Evolutionary conservation across 2,797 vertebrate species (phyloP), one percentile per base, ranked within the genome.

Genomic region (Schizopygopsis malacanthus): DNA sequence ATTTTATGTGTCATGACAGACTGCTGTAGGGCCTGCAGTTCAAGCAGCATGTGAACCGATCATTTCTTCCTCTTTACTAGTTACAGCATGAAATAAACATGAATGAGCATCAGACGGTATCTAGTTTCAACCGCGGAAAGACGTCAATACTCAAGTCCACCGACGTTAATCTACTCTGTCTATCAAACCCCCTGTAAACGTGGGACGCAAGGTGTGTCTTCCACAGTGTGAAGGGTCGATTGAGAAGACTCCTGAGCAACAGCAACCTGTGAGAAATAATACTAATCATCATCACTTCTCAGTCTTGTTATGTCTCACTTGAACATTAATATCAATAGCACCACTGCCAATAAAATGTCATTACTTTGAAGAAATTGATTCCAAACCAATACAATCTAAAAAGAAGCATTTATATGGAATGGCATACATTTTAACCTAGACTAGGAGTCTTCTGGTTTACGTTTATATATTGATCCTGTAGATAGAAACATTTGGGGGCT

Each of bases 401-500:
- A 47, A 54, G 9, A 13, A 20, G 25, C 47, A 75, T 75, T 9
- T 15, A 3, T 76, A 76, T 43, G 63, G 16, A 82, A 43, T 59
- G 37, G 16, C 61, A 11, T 28, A 47, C 9, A 28, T 78, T 78
- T 79, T 45, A 20, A 20, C 33, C 33, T 28, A 43, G 63, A 85
- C 83, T 80, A 63, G 71, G 45, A 80, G 63, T 77, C 65, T 78
- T 86, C 56, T 25, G 13, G 22, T 54, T 83, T n/a, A 47, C 84
- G 71, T 84, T 84, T 81, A 75, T 20, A 50, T 71, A 28, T 77
- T 79, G 52, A 81, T 81, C 43, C 18, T 13, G 16, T 25, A 9
- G 56, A 83, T 22, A 65, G 4, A 69, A 37, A 78, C 41, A 69
- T 3, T 88, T 77, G 41, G 10, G 33, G 56, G 33, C 22, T 69